A percentile compares a stretch with the other conserved stretches of the same genome.
Evolutionary conservation across 2,113 vertebrate genomes (phyloP).

Genomic region (Carollia perspicillata): DNA sequence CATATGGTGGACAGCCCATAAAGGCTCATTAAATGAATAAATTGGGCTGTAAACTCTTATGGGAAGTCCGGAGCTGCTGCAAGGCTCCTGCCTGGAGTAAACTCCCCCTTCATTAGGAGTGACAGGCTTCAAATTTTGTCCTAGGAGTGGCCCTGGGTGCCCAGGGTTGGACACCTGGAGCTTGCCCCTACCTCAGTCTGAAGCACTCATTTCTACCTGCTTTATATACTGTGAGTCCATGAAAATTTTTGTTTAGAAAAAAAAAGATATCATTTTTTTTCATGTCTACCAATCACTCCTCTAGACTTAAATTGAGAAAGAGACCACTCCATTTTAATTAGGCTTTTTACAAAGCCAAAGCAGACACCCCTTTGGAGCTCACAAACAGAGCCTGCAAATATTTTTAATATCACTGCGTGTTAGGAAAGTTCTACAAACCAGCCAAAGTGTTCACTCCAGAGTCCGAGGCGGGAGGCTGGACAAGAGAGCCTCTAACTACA

Average conservation of each 20-base stretch:
- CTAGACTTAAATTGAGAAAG: background rate
- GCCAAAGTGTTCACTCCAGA: background rate
- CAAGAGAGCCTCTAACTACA: background rate
- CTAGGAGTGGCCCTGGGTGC: background rate
- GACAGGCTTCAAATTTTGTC: background rate
- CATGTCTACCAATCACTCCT: background rate
- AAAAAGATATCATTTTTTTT: background rate
- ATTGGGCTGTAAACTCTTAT: background rate
- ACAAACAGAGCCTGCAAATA: background rate
- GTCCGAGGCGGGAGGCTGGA: background rate
- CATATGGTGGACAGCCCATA: background rate
- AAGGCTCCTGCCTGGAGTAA: background rate
- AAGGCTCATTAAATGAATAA: background rate
- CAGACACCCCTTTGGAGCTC: background rate
- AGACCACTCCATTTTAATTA: background rate
- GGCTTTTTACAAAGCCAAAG: background rate
- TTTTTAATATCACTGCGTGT: fast-evolving
- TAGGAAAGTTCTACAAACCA: background rate
- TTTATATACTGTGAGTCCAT: background rate
- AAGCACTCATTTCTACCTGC: background rate
- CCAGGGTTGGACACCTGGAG: fast-evolving
- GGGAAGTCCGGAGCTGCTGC: background rate
- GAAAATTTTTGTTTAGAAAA: background rate
- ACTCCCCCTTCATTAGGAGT: background rate
- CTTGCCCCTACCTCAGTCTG: background rate